phyloP scores from a whole-genome alignment of 2,113 vertebrate genomes.

The Callaeas wilsoni region DNA sequence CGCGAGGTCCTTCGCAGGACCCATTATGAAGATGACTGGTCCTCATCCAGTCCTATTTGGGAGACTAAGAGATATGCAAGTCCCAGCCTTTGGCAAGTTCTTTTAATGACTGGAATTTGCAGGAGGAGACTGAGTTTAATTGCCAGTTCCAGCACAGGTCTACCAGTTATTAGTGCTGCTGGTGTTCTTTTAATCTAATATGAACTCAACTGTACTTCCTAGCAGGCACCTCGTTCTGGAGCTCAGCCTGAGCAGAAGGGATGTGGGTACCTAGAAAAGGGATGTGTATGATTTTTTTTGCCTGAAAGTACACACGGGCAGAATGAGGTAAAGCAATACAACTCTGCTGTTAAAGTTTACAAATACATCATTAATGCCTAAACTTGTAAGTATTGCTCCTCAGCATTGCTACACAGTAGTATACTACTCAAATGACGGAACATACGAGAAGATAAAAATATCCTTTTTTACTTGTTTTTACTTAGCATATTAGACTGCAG shows the following conservation, averaged over 20 bases:
- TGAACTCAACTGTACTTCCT: neutral
- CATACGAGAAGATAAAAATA: neutral
- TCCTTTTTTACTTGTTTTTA: neutral
- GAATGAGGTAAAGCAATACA: neutral
- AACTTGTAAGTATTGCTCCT: neutral
- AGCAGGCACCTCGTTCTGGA: neutral
- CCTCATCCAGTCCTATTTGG: neutral
- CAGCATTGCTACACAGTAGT: neutral
- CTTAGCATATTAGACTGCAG: neutral
- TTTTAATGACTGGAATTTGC: neutral
- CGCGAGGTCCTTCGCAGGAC: fast-evolving
- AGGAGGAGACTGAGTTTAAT: constrained; percentile 3
- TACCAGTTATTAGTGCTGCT: neutral
- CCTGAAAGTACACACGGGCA: neutral
- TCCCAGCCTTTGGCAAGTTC: neutral
- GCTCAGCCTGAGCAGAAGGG: neutral
- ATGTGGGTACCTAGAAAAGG: neutral
- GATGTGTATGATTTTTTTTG: neutral
- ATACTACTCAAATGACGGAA: neutral
- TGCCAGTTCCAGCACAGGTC: neutral
- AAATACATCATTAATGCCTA: neutral
- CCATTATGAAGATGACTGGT: neutral
- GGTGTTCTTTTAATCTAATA: constrained; percentile 1
- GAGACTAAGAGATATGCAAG: neutral
- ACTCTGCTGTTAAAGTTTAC: neutral